Conservation (phyloP, 2,113 vertebrate genomes). For the Neodon shergylaensis region DNA sequence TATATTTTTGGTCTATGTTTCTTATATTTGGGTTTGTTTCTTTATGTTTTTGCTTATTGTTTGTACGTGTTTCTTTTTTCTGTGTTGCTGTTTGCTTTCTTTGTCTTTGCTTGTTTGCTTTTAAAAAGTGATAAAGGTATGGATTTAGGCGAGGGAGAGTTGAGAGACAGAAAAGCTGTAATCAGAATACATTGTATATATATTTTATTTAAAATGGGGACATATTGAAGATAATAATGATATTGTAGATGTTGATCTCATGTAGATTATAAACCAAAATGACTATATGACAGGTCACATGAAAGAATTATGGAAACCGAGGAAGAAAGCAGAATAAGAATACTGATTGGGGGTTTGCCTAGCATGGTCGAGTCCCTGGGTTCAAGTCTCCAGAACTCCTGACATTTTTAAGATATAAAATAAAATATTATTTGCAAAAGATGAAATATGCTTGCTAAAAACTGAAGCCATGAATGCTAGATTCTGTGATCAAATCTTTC, state of each 20-base stretch:
- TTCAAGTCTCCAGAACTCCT: not conserved
- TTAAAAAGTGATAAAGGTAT: not conserved
- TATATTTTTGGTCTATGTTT: not conserved
- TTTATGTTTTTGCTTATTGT: no score
- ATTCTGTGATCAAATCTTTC: not conserved
- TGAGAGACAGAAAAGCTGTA: not conserved
- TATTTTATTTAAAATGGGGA: not conserved
- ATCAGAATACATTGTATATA: not conserved
- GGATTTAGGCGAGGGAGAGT: no score
- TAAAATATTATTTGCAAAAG: not conserved
- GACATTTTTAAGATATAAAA: not conserved
- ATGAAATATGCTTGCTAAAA: not conserved
- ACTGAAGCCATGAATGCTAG: not conserved
- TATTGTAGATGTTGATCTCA: not conserved
- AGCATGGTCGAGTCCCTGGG: not conserved
- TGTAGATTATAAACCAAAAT: not conserved
- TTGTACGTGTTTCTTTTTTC: not conserved
- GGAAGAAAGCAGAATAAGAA: not conserved
- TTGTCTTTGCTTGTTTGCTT: not conserved
- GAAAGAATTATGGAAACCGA: fast-evolving
- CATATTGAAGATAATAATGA: not conserved
- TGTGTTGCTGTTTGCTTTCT: not conserved
- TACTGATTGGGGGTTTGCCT: not conserved
- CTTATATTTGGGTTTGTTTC: not conserved
- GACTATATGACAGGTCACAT: not conserved